A percentile compares a stretch with the other conserved stretches of the same genome.
Conservation (phyloP, 2,113 vertebrate genomes). For the Osmerus mordax region DNA sequence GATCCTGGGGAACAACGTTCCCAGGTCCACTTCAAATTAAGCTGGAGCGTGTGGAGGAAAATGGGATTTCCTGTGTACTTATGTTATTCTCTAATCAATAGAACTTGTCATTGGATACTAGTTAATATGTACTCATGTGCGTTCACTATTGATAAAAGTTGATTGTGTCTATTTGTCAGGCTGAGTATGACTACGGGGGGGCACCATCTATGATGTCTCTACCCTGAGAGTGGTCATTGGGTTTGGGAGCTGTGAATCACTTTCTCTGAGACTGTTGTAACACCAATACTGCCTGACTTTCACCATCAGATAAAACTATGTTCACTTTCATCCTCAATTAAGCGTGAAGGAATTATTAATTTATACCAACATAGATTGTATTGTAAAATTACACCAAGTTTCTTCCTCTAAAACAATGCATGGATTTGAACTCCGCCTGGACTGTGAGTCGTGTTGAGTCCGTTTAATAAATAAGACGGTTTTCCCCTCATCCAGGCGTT, state of each 20-base stretch:
- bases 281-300: slow-evolving; percentile 16
- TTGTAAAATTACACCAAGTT: slow-evolving; percentile 49
- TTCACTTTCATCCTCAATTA: slow-evolving; percentile 23
- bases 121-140: too few relatives aligned
- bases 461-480: slow-evolving; percentile 68
- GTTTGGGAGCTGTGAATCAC: too few relatives aligned
- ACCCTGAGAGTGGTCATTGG: too few relatives aligned
- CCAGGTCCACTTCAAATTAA: too few relatives aligned
- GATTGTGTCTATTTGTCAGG: too few relatives aligned
- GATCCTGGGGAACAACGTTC: too few relatives aligned
- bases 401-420: slow-evolving; percentile 50
- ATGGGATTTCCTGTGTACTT: slow-evolving; percentile 22
- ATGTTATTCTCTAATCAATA: too few relatives aligned
- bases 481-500: slow-evolving; percentile 33
- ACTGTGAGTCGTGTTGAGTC: slow-evolving; percentile 57
- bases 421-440: slow-evolving; percentile 50
- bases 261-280: too few relatives aligned
- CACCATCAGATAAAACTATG: slow-evolving; percentile 30
- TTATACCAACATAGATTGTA: slow-evolving; percentile 30
- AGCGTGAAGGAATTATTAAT: slow-evolving; percentile 39
- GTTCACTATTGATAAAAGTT: too few relatives aligned
- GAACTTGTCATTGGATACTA: too few relatives aligned
- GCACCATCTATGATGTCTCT: too few relatives aligned
- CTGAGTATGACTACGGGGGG: too few relatives aligned
- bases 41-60: slow-evolving; percentile 7